phyloP scores from a whole-genome alignment of 2,797 vertebrate species.

The Hoplostethus mediterraneus region DNA sequence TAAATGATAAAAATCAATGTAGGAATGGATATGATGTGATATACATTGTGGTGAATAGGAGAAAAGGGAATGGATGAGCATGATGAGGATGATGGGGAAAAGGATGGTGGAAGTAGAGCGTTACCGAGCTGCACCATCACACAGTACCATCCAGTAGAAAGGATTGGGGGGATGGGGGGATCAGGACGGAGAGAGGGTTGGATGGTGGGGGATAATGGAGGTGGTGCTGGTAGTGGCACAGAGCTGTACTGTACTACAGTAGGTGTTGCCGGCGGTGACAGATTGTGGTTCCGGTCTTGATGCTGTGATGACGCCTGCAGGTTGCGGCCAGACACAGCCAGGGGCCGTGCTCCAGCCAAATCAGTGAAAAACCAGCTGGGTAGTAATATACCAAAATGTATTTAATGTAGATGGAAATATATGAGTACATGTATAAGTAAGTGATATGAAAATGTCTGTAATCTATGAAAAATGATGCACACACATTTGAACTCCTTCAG shows the following conservation, averaged over 20 bases:
- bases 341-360: constrained; percentile 60
- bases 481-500: neutral
- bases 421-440: neutral
- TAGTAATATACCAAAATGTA: constrained; percentile 41
- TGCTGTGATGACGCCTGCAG: constrained; percentile 61
- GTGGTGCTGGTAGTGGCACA: constrained; percentile 18
- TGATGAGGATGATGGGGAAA: neutral
- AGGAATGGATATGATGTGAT: neutral
- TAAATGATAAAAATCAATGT: too few relatives aligned
- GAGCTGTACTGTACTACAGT: constrained; percentile 47
- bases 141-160: neutral
- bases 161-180: neutral
- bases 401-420: constrained; percentile 25
- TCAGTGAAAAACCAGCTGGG: constrained; percentile 51
- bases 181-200: constrained; percentile 14
- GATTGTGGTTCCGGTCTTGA: constrained; percentile 69
- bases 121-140: too few relatives aligned
- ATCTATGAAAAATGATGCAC: too few relatives aligned
- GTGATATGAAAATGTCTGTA: too few relatives aligned
- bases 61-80: neutral
- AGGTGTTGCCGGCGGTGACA: constrained; percentile 60
- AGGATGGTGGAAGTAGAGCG: neutral
- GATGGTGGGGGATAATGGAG: neutral
- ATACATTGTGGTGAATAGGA: neutral
- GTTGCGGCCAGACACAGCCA: constrained; percentile 45